These are phyloP conservation scores for Rostratula benghalensis DNA, from an alignment of 2,113 vertebrate genomes.

Conservation along the genomic window DNA sequence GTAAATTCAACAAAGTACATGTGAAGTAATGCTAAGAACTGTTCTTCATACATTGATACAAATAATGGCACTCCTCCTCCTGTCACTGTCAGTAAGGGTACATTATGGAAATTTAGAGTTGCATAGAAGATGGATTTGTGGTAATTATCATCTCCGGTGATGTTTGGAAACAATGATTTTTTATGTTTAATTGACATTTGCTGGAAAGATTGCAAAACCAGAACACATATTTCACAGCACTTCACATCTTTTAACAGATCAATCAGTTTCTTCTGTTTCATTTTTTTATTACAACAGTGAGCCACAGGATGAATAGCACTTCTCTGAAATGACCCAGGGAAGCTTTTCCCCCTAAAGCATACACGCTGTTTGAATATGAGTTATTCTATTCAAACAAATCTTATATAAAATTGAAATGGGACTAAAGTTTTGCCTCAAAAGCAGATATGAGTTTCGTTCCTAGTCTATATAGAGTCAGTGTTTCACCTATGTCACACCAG, in stretches of 20 bases:
- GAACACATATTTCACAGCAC: not conserved
- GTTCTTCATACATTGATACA: not conserved
- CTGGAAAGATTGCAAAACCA: conserved; percentile 4
- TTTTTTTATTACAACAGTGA: not conserved
- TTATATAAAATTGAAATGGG: not conserved
- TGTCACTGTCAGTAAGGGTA: not conserved
- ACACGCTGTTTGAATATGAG: not conserved
- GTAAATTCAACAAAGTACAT: conserved; percentile 58
- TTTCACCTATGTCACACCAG: not conserved
- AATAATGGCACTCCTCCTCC: conserved; percentile 9
- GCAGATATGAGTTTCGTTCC: not conserved
- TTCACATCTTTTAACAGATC: not conserved
- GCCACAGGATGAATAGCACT: not conserved
- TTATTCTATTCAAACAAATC: not conserved
- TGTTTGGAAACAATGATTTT: conserved; percentile 37
- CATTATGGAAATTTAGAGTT: conserved; percentile 31
- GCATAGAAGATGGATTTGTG: conserved; percentile 17
- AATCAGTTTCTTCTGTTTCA: not conserved
- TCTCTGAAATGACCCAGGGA: not conserved
- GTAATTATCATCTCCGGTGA: conserved; percentile 21
- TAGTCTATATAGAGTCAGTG: not conserved
- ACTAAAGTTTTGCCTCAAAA: not conserved
- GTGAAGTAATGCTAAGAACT: conserved; percentile 23
- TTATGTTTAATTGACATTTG: conserved; percentile 48
- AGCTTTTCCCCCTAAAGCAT: fast-evolving